phyloP scores from a whole-genome alignment of 2,888 invertebrate species.

The Aphodius sticticus region DNA sequence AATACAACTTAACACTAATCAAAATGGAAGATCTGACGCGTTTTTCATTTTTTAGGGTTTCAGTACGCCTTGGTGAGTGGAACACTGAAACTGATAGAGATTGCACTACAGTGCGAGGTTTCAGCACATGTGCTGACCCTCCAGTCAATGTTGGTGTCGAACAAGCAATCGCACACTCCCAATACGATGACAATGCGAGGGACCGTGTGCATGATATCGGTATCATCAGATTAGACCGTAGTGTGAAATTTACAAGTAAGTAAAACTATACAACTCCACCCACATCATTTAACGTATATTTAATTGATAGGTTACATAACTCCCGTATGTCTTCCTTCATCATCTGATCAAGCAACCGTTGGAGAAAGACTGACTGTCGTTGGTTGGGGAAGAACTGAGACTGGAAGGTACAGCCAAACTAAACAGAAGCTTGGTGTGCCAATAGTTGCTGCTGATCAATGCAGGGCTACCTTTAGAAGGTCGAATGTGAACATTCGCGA shows the following conservation, averaged over 20 bases:
- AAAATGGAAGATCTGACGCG: too few relatives aligned
- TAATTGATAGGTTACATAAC: constrained; percentile 30
- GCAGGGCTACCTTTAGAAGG: constrained; percentile 18
- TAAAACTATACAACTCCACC: not conserved
- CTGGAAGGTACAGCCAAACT: constrained; percentile 39
- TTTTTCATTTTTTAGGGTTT: constrained; percentile 54
- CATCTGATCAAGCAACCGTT: constrained; percentile 46
- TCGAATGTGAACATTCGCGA: constrained; percentile 26
- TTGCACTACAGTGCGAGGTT: constrained; percentile 61
- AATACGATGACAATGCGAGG: constrained; percentile 52
- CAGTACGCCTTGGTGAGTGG: constrained; percentile 72
- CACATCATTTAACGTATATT: not conserved
- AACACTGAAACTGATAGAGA: constrained; percentile 69
- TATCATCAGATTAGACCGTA: constrained; percentile 61
- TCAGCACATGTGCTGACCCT: constrained; percentile 54
- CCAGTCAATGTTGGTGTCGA: constrained; percentile 56
- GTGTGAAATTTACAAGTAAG: constrained; percentile 61
- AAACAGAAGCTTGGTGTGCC: constrained; percentile 57
- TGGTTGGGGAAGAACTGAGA: constrained; percentile 58
- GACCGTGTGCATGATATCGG: constrained; percentile 53
- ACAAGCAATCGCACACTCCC: constrained; percentile 53
- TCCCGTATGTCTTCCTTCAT: constrained; percentile 52
- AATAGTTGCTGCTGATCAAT: constrained; percentile 53
- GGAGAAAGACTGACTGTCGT: constrained; percentile 54
- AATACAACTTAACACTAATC: not conserved